phyloP scores from a whole-genome alignment of 2,113 vertebrate genomes.

The Sorex fumeus region DNA sequence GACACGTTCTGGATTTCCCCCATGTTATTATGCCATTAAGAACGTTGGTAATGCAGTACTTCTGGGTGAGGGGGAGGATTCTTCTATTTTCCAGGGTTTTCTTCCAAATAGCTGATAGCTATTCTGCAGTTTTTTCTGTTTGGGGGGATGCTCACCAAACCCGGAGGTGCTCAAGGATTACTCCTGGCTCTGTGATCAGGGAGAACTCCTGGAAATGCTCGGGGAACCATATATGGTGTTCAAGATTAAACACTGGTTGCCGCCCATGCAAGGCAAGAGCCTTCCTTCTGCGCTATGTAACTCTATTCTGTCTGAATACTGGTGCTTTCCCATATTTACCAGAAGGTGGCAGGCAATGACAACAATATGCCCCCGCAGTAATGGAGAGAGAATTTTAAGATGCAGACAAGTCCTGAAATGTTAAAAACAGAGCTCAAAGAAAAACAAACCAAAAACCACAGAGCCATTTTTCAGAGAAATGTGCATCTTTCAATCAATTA shows the following conservation, averaged over 20 bases:
- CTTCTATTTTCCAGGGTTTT: background rate
- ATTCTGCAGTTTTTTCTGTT: background rate
- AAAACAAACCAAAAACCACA: too few relatives aligned
- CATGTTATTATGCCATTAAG: conserved; percentile 44
- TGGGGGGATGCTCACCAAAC: too few relatives aligned
- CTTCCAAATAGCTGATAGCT: background rate
- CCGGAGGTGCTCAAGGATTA: too few relatives aligned
- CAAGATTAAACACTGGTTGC: too few relatives aligned
- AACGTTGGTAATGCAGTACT: background rate
- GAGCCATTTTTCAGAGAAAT: conserved; percentile 3
- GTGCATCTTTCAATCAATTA: background rate
- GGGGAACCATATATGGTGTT: too few relatives aligned
- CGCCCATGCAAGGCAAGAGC: too few relatives aligned
- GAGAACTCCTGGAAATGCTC: too few relatives aligned
- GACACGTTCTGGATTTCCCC: conserved; percentile 8
- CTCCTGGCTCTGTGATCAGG: too few relatives aligned
- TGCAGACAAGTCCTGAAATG: conserved; percentile 6
- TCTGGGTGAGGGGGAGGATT: background rate
- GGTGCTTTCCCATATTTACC: conserved; percentile 68
- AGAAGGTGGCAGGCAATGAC: conserved; percentile 78
- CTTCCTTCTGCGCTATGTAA: too few relatives aligned
- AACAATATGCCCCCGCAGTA: conserved; percentile 17
- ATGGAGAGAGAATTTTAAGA: conserved; percentile 6
- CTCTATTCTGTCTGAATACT: background rate
- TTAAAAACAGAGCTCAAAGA: conserved; percentile 2